phyloP scores from a whole-genome alignment of 2,797 vertebrate species.

The Sebastes iracundus region DNA sequence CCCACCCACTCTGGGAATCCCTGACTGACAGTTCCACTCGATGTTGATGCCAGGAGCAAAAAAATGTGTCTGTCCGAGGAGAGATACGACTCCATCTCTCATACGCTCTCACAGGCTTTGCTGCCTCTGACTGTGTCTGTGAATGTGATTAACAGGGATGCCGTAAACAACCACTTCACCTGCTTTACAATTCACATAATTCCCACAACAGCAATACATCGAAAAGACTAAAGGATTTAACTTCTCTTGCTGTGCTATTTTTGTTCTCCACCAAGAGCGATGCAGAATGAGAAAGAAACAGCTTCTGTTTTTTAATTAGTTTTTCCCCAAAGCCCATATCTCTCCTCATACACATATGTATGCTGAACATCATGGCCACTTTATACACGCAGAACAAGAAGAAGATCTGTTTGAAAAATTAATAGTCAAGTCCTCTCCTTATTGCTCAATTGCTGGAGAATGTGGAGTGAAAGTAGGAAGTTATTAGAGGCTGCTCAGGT shows the following conservation, averaged over 20 bases:
- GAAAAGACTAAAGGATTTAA: conserved; percentile 3
- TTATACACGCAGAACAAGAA: background rate
- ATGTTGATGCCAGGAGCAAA: background rate
- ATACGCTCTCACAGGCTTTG: background rate
- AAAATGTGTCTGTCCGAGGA: background rate
- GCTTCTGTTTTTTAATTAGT: conserved; percentile 22
- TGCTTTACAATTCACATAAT: conserved; percentile 8
- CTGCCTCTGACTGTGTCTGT: background rate
- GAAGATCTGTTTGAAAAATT: background rate
- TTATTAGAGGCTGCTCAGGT: conserved; percentile 6
- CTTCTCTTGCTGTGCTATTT: conserved; percentile 3
- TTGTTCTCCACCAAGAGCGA: background rate
- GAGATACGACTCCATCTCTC: background rate
- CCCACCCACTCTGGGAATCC: background rate
- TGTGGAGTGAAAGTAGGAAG: background rate
- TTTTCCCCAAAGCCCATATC: background rate
- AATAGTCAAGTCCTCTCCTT: background rate
- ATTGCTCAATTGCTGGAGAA: background rate
- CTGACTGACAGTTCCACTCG: conserved; percentile 21
- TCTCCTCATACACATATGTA: background rate
- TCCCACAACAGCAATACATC: background rate
- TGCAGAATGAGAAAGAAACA: background rate
- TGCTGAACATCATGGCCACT: background rate
- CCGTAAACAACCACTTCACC: conserved; percentile 16
- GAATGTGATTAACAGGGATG: background rate